These are phyloP conservation scores for Chrysaora quinquecirrha DNA, from an alignment of 30 jellyfish, hydroid and myxozoan genomes.

Conservation along the genomic window DNA sequence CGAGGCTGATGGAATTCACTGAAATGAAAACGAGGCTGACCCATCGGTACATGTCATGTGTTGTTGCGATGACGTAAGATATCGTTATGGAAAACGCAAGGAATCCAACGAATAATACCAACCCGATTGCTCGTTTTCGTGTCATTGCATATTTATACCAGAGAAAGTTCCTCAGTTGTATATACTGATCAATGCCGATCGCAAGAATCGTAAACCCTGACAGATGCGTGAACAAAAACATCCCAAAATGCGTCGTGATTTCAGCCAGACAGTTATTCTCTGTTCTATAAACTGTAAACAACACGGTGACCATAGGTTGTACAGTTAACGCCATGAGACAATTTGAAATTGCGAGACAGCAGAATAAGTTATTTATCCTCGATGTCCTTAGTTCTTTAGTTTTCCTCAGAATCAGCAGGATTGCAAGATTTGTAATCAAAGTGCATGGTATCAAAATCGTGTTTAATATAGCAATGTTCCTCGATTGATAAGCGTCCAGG, in stretches of 20 bases:
- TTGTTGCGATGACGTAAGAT: conserved; percentile 22
- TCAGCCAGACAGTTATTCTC: conserved; percentile 15
- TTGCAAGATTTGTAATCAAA: conserved; percentile 9
- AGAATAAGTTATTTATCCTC: conserved; percentile 6
- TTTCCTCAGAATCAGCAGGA: background rate
- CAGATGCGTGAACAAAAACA: conserved; percentile 14
- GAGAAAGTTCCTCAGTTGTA: background rate
- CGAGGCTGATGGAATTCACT: background rate
- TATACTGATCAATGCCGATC: conserved; percentile 19
- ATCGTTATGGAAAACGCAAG: background rate
- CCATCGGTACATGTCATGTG: background rate
- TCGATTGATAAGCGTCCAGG: conserved; percentile 6
- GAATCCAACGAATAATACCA: background rate
- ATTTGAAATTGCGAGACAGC: conserved; percentile 12
- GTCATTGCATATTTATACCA: conserved; percentile 43
- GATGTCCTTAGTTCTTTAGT: background rate
- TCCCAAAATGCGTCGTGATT: conserved; percentile 14
- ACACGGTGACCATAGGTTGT: conserved; percentile 29
- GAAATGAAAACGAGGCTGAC: conserved; percentile 4
- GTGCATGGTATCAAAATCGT: conserved; percentile 18
- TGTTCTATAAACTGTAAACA: background rate
- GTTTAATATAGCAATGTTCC: background rate
- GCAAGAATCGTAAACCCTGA: conserved; percentile 20
- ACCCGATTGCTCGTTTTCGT: conserved; percentile 10
- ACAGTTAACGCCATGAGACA: conserved; percentile 17